These are phyloP conservation scores for Nineta flava DNA, from an alignment of 2,888 invertebrate genomes.

Conservation along the genomic window DNA sequence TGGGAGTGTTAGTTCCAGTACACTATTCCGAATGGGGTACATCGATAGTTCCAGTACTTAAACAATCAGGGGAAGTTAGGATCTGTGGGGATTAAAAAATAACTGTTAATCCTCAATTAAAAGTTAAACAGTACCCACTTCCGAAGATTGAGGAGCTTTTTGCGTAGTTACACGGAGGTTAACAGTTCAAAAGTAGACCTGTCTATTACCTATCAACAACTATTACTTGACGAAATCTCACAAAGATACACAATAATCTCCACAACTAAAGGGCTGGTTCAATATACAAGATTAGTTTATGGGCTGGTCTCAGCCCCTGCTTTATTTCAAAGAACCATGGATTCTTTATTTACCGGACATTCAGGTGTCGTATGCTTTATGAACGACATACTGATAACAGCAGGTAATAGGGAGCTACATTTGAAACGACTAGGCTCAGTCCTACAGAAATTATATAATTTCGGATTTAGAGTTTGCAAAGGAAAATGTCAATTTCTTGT, in stretches of 20 bases:
- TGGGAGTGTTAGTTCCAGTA: neutral
- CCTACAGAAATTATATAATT: conserved; percentile 11
- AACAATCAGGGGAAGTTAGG: conserved; percentile 7
- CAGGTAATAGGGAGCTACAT: conserved; percentile 12
- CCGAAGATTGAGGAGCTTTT: conserved; percentile 8
- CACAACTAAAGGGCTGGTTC: conserved; percentile 18
- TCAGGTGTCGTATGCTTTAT: conserved; percentile 11
- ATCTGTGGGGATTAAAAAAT: conserved; percentile 12
- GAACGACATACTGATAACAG: conserved; percentile 16
- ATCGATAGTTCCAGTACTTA: conserved; percentile 7
- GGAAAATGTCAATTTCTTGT: conserved; percentile 19
- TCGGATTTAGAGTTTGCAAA: conserved; percentile 14
- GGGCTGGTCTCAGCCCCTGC: conserved; percentile 22
- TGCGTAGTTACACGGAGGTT: conserved; percentile 3
- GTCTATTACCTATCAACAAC: conserved; percentile 10
- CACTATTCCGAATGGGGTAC: neutral
- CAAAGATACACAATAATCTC: conserved; percentile 11
- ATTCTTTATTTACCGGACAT: conserved; percentile 12
- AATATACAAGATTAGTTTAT: conserved; percentile 22
- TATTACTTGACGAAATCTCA: conserved; percentile 8
- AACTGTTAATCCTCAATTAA: conserved; percentile 11
- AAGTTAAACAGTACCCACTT: conserved; percentile 6
- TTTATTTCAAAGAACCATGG: conserved; percentile 21
- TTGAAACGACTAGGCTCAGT: conserved; percentile 12
- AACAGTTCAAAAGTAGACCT: conserved; percentile 12